Evolutionary conservation across 2,797 vertebrate species (phyloP), one percentile per base, ranked within the genome.

Genomic region (Coccyzus lansbergi): DNA sequence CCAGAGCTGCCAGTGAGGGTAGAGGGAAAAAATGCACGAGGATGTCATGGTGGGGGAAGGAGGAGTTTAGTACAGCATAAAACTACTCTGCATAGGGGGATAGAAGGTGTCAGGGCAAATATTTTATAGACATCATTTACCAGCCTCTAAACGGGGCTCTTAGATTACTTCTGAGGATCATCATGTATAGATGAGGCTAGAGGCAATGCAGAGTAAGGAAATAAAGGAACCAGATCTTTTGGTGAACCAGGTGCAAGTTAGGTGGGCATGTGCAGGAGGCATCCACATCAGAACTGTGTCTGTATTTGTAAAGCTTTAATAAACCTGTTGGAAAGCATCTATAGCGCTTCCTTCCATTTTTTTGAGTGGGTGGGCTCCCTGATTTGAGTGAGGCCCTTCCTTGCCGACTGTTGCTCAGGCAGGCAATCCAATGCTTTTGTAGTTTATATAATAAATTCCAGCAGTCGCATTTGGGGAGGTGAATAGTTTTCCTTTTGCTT

Each of bases 271-370:
- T 49, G 51, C 56, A 49, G 51, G 33, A 60, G 63, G 48, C 8
- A 20, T 48, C 34, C 1, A 0, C 33, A 28, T 63, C 4, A 5
- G 60, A 79, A 36, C 63, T 1, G 0, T 42, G 19, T 9, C 42
- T 38, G 24, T 49, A 28, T 78, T 36, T 67, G 31, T 52, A 55
- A 68, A 16, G 6, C 2, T 2, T 62, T 68, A 72, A 21, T 33
- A 69, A 67, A 33, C 22, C 5, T 78, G 15, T 20, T 60, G 46
- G 15, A 8, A n/a, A 3, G 21, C 87, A 34, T 11, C 38, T 26
- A 12, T 34, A 38, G 33, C n/a, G n/a, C 6, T 5, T 9, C 15
- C 46, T 68, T 64, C 17, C 9, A 2, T 1, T 62, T 51, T 70
- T 64, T 59, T 10, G 26, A 5, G 26, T 9, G 31, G 22, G 20